Evolutionary conservation across 1,140 invertebrate genomes (phyloP).

Genomic region (Planococcus citri): DNA sequence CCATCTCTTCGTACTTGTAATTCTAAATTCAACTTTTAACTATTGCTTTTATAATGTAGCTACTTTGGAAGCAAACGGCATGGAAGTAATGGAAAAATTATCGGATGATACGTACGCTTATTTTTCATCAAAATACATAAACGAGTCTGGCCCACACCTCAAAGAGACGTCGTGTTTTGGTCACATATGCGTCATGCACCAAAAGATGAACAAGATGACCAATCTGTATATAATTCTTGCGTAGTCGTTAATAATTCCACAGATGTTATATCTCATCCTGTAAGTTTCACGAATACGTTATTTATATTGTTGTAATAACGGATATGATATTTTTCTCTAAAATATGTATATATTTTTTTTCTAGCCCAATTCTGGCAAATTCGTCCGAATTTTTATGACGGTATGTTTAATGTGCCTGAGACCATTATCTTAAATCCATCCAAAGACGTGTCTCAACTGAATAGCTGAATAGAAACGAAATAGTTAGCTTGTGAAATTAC

Average conservation of each 20-base stretch:
- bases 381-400: slow-evolving; percentile 84
- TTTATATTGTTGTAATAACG: too few species aligned
- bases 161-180: slow-evolving; percentile 97
- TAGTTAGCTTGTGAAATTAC: slow-evolving; percentile 87
- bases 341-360: slow-evolving; percentile 24
- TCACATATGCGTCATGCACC: slow-evolving; percentile 79
- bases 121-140: slow-evolving; percentile 95
- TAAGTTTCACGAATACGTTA: slow-evolving; percentile 39
- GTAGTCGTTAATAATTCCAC: slow-evolving; percentile 94
- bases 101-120: slow-evolving; percentile 77
- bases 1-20: slow-evolving; percentile 77
- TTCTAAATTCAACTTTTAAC: too few species aligned
- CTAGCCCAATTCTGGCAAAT: slow-evolving; percentile 67
- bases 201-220: slow-evolving; percentile 47
- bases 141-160: slow-evolving; percentile 95
- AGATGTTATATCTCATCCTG: slow-evolving; percentile 62
- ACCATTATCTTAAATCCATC: slow-evolving; percentile 70
- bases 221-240: slow-evolving; percentile 70
- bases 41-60: slow-evolving; percentile 44
- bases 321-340: not conserved
- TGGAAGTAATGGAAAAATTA: slow-evolving; percentile 79
- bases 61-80: slow-evolving; percentile 63
- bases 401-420: slow-evolving; percentile 93
- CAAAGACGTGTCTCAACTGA: slow-evolving; percentile 47
- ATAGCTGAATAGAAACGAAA: slow-evolving; percentile 61